Percentiles rank a stretch among this genome's conserved stretches.
These are phyloP conservation scores for Ochropleura leucogaster DNA, from an alignment of 2,888 invertebrate genomes.

Conservation along the genomic window DNA sequence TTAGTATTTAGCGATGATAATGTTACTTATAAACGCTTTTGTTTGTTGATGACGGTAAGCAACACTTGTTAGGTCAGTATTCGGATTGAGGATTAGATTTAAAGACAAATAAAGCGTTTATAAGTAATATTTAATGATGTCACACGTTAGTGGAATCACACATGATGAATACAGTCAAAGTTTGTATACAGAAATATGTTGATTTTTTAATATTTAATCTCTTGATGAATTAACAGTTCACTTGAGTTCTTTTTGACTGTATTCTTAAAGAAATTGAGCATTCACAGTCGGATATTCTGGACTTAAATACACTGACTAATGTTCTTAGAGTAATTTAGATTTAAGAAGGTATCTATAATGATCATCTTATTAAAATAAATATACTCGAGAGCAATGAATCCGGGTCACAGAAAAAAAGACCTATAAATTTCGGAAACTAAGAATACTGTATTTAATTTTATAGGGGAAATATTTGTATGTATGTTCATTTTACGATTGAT, in stretches of 20 bases:
- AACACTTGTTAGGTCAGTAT: neutral
- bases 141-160: slow-evolving; percentile 59
- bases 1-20: slow-evolving; percentile 68
- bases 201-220: neutral
- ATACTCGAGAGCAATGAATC: no score
- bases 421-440: no score
- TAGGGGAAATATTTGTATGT: no score
- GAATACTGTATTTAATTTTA: no score
- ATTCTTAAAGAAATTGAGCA: slow-evolving; percentile 47
- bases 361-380: no score
- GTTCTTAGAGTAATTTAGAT: no score
- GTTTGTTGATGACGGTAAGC: slow-evolving; percentile 11
- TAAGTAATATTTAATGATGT: slow-evolving; percentile 51
- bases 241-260: slow-evolving; percentile 25
- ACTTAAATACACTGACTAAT: neutral
- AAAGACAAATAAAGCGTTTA: slow-evolving; percentile 43
- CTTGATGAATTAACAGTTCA: neutral
- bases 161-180: slow-evolving; percentile 40
- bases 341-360: no score
- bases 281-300: slow-evolving; percentile 1
- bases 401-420: no score
- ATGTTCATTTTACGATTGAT: no score
- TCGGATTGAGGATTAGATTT: neutral
- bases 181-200: neutral
- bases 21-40: slow-evolving; percentile 57